A percentile compares a stretch with the other conserved stretches of the same genome.
These are phyloP conservation scores for Netelia inedita DNA, from an alignment of 2,888 invertebrate genomes.

Conservation along the genomic window DNA sequence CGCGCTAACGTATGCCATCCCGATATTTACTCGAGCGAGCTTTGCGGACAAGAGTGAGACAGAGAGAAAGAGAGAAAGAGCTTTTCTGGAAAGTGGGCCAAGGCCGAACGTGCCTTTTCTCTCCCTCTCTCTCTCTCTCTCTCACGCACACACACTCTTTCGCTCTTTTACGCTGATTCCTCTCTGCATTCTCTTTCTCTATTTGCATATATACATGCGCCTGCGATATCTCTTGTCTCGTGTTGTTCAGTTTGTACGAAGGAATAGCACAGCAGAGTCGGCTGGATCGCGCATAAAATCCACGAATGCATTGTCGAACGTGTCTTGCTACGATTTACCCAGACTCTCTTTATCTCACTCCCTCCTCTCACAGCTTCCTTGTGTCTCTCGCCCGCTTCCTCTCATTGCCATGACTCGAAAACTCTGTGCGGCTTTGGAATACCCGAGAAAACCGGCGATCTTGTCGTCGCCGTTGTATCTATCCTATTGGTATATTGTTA, in stretches of 20 bases:
- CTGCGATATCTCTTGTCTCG: conserved; percentile 50
- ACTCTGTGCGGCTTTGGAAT: conserved; percentile 32
- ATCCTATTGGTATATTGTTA: conserved; percentile 35
- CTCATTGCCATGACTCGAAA: conserved; percentile 56
- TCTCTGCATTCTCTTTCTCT: conserved; percentile 30
- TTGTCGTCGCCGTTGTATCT: conserved; percentile 45
- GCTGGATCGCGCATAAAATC: conserved; percentile 59
- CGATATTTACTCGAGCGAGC: conserved; percentile 63
- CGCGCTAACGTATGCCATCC: conserved; percentile 64
- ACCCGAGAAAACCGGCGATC: conserved; percentile 36
- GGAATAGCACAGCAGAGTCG: conserved; percentile 39
- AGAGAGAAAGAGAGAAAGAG: conserved; percentile 31
- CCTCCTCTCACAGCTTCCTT: not conserved
- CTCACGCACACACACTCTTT: conserved; percentile 33
- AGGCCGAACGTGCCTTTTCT: conserved; percentile 64
- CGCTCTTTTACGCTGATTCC: conserved; percentile 26
- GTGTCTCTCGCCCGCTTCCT: not conserved
- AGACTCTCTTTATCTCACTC: conserved; percentile 19
- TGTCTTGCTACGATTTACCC: conserved; percentile 67
- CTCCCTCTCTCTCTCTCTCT: conserved; percentile 45
- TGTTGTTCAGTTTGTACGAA: conserved; percentile 61
- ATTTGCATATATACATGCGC: conserved; percentile 10
- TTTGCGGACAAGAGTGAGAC: conserved; percentile 37
- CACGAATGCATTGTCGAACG: conserved; percentile 68
- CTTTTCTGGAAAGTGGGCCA: conserved; percentile 65